Conservation (phyloP, 2,888 invertebrate species). For the Marronus borbonicus region DNA sequence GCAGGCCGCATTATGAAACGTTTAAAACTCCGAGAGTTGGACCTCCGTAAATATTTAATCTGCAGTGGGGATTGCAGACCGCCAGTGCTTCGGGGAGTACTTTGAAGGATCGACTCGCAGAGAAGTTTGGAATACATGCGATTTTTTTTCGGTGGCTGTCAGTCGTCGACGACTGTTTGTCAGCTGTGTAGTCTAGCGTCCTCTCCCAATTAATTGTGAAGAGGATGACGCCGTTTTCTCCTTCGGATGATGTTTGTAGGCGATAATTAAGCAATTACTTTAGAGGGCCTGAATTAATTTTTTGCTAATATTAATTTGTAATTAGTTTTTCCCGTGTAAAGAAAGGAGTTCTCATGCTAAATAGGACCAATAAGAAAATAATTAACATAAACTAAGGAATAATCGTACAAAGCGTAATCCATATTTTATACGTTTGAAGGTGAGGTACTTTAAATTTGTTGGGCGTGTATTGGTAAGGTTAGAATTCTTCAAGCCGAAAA, state of each 20-base stretch:
- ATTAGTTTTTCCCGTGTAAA: neutral
- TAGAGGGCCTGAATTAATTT: neutral
- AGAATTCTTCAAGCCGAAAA: too few relatives aligned
- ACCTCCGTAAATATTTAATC: constrained; percentile 28
- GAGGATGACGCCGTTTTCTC: neutral
- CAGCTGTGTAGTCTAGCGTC: neutral
- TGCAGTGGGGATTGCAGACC: neutral
- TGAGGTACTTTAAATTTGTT: too few relatives aligned
- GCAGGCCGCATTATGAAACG: constrained; percentile 10
- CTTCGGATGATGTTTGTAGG: neutral
- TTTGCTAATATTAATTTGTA: constrained; percentile 11
- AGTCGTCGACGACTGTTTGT: neutral
- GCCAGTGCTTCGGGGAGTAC: neutral
- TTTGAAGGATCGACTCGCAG: neutral
- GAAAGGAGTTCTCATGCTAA: too few relatives aligned
- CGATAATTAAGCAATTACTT: constrained; percentile 18
- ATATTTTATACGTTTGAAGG: too few relatives aligned
- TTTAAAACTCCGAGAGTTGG: constrained; percentile 11
- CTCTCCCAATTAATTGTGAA: constrained; percentile 4
- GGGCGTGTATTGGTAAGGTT: too few relatives aligned
- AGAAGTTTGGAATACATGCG: constrained; percentile 24
- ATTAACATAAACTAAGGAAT: too few relatives aligned
- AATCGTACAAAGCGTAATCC: too few relatives aligned
- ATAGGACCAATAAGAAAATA: too few relatives aligned
- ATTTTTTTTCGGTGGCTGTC: neutral